Conservation (phyloP, 2,888 invertebrate species). For the Asteroscopus sphinx region DNA sequence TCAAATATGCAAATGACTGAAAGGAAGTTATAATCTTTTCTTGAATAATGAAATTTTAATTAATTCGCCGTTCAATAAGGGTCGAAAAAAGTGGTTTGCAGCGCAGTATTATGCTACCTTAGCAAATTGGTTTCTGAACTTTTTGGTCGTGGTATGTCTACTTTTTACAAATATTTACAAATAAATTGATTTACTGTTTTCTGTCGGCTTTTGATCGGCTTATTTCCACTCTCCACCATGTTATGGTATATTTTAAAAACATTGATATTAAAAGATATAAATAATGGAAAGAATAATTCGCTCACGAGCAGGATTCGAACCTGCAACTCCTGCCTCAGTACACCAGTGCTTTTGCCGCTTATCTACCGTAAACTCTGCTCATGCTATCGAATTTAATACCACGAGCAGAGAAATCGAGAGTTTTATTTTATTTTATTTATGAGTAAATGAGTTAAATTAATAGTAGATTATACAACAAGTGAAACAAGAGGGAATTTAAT, state of each 20-base stretch:
- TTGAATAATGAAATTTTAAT: constrained; percentile 82
- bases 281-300: too few relatives aligned
- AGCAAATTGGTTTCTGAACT: constrained; percentile 52
- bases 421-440: too few relatives aligned
- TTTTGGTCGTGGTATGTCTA: constrained; percentile 16
- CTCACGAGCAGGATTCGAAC: too few relatives aligned
- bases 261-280: too few relatives aligned
- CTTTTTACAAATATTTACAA: constrained; percentile 41
- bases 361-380: too few relatives aligned
- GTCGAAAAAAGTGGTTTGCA: constrained; percentile 59
- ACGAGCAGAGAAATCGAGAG: too few relatives aligned
- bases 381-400: too few relatives aligned
- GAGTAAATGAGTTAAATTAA: too few relatives aligned
- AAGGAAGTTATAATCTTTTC: constrained; percentile 81
- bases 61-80: constrained; percentile 73
- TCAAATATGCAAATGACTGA: constrained; percentile 81
- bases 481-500: too few relatives aligned
- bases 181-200: constrained; percentile 33
- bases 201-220: constrained; percentile 9
- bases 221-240: constrained; percentile 1
- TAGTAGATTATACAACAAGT: too few relatives aligned
- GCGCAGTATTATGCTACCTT: constrained; percentile 52
- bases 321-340: too few relatives aligned
- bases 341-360: too few relatives aligned
- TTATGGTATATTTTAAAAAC: neutral